Conservation (phyloP, 2,113 vertebrate species). For the Acanthisitta chloris region DNA sequence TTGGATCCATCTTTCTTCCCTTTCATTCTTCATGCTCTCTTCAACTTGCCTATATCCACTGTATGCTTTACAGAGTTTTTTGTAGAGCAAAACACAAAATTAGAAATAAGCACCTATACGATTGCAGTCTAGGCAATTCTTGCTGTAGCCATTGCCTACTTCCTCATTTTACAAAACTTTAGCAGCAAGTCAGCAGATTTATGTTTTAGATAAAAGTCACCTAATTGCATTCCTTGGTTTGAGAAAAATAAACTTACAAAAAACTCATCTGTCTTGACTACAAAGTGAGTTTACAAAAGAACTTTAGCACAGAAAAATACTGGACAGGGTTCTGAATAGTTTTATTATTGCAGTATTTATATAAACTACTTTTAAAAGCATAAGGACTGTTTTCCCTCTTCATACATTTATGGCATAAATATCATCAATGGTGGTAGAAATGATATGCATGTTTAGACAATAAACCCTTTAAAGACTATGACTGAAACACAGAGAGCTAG, state of each 20-base stretch:
- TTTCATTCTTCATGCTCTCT: background rate
- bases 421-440: background rate
- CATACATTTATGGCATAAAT: background rate
- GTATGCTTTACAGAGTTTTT: background rate
- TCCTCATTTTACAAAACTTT: background rate
- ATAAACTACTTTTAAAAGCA: slow-evolving; percentile 41
- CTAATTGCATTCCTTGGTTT: slow-evolving; percentile 41
- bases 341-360: slow-evolving; percentile 25
- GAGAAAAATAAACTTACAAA: slow-evolving; percentile 41
- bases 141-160: background rate
- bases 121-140: background rate
- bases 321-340: slow-evolving; percentile 8
- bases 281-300: slow-evolving; percentile 51
- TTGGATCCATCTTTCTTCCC: background rate
- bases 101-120: background rate
- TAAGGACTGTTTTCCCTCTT: slow-evolving; percentile 13
- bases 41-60: background rate
- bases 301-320: background rate
- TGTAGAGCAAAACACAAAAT: background rate
- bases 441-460: background rate
- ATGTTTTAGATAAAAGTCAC: slow-evolving; percentile 41
- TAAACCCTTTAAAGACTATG: background rate
- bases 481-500: background rate
- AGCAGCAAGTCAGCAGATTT: background rate
- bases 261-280: slow-evolving; percentile 20